These are phyloP conservation scores for Simalia tracyae DNA, from an alignment of 2,797 vertebrate genomes.

Conservation along the genomic window DNA sequence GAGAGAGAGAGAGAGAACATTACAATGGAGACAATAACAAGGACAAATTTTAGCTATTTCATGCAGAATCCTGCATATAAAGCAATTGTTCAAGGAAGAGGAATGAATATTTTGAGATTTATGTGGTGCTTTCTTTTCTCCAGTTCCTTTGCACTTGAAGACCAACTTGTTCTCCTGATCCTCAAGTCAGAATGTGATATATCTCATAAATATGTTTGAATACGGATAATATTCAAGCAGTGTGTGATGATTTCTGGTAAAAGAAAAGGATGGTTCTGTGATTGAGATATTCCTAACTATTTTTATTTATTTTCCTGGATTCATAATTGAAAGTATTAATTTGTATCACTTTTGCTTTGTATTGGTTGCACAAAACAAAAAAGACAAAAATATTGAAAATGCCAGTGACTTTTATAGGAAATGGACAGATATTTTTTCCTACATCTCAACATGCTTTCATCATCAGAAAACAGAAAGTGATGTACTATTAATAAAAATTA, in stretches of 20 bases:
- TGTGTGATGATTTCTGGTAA: no score
- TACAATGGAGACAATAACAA: neutral
- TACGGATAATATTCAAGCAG: no score
- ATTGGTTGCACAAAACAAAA: no score
- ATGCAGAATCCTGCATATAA: neutral
- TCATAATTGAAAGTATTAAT: no score
- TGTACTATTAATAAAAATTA: neutral
- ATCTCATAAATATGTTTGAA: no score
- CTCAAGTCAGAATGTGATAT: neutral
- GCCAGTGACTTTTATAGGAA: no score
- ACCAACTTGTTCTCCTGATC: neutral
- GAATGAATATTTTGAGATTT: neutral
- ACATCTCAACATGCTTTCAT: neutral
- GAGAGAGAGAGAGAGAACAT: neutral
- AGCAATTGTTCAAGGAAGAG: neutral
- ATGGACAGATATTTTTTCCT: neutral
- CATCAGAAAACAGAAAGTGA: neutral
- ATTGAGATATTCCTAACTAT: no score
- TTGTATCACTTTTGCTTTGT: no score
- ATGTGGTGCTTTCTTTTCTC: neutral
- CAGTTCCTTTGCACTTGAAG: neutral
- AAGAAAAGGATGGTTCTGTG: no score
- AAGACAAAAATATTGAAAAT: no score
- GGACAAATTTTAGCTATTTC: neutral
- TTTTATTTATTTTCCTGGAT: no score